Base-by-base conservation (phyloP, 2,888 invertebrate genomes). In the Hydrotaea cyrtoneurina region DNA sequence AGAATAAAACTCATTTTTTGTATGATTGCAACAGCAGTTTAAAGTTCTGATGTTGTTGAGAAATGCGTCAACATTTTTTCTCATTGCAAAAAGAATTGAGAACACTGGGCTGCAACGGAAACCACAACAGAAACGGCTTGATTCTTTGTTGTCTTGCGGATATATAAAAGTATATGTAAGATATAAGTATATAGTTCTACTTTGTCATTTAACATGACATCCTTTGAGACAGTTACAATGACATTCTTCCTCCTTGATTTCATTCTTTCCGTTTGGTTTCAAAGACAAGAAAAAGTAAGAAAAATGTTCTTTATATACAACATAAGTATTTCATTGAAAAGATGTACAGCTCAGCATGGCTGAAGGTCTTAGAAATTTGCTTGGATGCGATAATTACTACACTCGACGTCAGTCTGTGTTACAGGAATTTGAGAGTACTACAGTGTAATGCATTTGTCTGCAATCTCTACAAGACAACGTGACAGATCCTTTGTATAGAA, bases 191-290 rank as follows among this genome's bases (percentile, higher is more conserved):
- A 17, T 43, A 66, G 39, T 66, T 66, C 66, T 39, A 43, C 43
- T 39, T 39, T 66, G 36, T 66, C 53, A 39, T 78, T 17, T 73
- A 57, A 57, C 39, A 66, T 79, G 66, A 74, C 66, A 73, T 55
- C 66, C 53, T 53, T 46, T n/a, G 36, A 50, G 62, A 62, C 62
- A 62, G 72, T 73, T 71, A 50, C 78, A 78, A 50, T 59, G 71
- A 62, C 69, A 43, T 69, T 43, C 59, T 46, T 43, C n/a, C 59
- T 69, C 57, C 55, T 69, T 77, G n/a, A 31, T 73, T 73, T 21
- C 21, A 19, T 57, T 8, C 39, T 39, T 50, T 43, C 3, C 3
- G 13, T 39, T 17, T 69, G 17, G 11, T 21, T 64, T 53, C 39
- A 26, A 21, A 36, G 31, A 66, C 19, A 55, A n/a, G n/a, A 50